Evolutionary conservation across 2,113 vertebrate genomes (phyloP), one percentile per base, ranked within the genome.

Genomic region (Fukomys damarensis): DNA sequence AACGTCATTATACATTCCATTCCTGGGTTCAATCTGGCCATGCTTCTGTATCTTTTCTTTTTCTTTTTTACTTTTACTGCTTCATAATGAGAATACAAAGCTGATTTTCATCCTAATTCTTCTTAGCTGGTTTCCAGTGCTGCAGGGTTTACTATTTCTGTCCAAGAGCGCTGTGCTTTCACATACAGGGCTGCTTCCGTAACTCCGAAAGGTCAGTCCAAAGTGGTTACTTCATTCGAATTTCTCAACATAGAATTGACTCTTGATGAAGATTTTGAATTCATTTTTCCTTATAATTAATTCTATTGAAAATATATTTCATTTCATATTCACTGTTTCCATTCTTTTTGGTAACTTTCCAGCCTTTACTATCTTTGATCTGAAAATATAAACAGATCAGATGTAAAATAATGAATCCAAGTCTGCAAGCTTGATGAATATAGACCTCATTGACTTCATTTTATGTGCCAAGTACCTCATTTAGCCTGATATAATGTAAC

Each of bases 41-140:
- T 82, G 20, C 79, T 95, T 84, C 90, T 58, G 79, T 32, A 2
- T 54, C 26, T 38, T 72, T n/a, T 59, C n/a, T 19, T 32, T 85
- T 35, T 32, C 28, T 24, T 38, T 49, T 32, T 86, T 80, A 41
- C 8, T 9, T 80, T 83, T 76, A 11, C 4, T n/a, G 70, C 7
- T 52, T 17, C 13, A 46, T 66, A 65, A 52, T 38, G 58, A 41
- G 46, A 92, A 43, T 24, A 76, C 41, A 63, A 46, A 38, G 7
- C 12, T 86, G 52, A 92, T 43, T 92, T 94, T 86, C 28, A 83
- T 52, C 86, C n/a, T 70, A 77, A 94, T 91, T 94, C 59, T 91
- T 80, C 77, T 26, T 90, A 38, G 4, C 30, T 84, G 12, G 16
- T 1, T 94, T 52, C 32, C 54, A 79, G 49, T 58, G 16, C 20